Percentiles rank a stretch among this genome's conserved stretches.
Conservation (phyloP, 2,888 invertebrate genomes). For the Standfussiana lucernea region DNA sequence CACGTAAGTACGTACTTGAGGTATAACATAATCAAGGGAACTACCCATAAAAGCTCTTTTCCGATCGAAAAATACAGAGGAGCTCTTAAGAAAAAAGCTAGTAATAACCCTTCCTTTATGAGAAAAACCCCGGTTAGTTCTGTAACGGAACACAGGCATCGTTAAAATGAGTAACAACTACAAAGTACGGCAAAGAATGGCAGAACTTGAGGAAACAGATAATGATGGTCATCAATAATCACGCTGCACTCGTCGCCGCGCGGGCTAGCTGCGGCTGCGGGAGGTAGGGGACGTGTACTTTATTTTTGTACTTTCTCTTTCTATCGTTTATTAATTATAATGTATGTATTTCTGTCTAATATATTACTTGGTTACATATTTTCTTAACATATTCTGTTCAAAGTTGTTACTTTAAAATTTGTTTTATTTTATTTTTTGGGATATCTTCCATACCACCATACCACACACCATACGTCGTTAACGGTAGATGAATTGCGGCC, state of each 20-base stretch:
- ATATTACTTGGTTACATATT: background rate
- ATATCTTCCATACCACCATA: too few species aligned
- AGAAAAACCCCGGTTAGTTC: conserved; percentile 44
- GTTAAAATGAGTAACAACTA: conserved; percentile 58
- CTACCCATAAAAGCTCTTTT: background rate
- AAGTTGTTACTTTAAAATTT: too few species aligned
- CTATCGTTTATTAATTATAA: background rate
- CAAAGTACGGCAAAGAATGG: conserved; percentile 41
- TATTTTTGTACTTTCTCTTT: background rate
- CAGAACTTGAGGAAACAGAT: conserved; percentile 51
- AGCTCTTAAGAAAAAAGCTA: conserved; percentile 4
- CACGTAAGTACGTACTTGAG: background rate
- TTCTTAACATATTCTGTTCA: background rate
- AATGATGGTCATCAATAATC: conserved; percentile 64
- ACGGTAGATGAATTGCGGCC: too few species aligned
- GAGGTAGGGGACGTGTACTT: background rate
- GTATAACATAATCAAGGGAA: background rate
- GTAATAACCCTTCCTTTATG: conserved; percentile 29
- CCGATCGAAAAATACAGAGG: conserved; percentile 1
- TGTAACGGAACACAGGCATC: conserved; percentile 50
- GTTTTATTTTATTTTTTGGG: too few species aligned
- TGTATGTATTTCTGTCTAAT: background rate
- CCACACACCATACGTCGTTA: too few species aligned
- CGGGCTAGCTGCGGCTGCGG: background rate
- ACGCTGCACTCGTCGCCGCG: conserved; percentile 29